A percentile compares a stretch with the other conserved stretches of the same genome.
Conservation (phyloP, 2,888 invertebrate genomes). For the Patella caerulea region DNA sequence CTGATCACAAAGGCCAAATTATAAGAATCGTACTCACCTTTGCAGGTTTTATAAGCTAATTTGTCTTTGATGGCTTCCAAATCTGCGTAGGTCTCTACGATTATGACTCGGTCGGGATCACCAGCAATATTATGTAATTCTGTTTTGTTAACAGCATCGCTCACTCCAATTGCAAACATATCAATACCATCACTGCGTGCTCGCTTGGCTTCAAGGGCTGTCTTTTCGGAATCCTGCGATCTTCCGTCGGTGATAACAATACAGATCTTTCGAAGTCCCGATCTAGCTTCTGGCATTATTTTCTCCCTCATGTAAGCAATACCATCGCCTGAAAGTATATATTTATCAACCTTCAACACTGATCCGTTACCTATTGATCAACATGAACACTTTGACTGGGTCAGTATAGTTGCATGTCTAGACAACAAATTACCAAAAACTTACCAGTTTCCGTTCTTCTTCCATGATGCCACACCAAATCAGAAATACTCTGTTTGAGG, state of each 20-base stretch:
- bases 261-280: neutral
- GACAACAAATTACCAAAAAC: too few species aligned
- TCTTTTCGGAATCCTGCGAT: constrained; percentile 19
- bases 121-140: constrained; percentile 38
- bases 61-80: constrained; percentile 34
- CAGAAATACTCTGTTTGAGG: neutral
- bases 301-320: neutral
- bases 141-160: constrained; percentile 18
- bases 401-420: too few species aligned
- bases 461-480: neutral
- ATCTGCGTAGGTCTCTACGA: constrained; percentile 27
- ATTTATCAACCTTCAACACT: too few species aligned
- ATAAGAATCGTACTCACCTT: constrained; percentile 4
- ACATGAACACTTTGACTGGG: too few species aligned
- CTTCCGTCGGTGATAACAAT: neutral
- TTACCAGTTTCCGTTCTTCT: neutral
- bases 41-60: constrained; percentile 28
- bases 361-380: too few species aligned
- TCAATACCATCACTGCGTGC: constrained; percentile 26
- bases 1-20: too few species aligned
- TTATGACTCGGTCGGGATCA: constrained; percentile 23
- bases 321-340: neutral
- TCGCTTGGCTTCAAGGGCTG: constrained; percentile 19
- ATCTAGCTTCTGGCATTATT: neutral
- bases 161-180: constrained; percentile 39